phyloP scores from a whole-genome alignment of 2,888 invertebrate genomes.

The Nowickia ferox region DNA sequence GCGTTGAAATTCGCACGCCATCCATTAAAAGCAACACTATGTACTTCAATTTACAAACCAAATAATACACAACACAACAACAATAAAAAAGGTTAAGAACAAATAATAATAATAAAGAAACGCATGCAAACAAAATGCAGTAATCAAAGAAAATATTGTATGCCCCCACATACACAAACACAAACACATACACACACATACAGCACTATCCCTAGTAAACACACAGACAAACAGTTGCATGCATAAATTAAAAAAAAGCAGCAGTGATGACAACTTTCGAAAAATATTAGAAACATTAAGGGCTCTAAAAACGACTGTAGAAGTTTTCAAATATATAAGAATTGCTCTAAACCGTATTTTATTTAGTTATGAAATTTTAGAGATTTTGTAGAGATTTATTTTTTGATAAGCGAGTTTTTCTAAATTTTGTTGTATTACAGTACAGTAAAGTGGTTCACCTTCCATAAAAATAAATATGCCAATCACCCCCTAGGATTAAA shows the following conservation, averaged over 20 bases:
- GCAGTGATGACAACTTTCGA: not conserved
- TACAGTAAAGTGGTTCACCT: too few relatives aligned
- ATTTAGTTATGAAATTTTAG: too few relatives aligned
- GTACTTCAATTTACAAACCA: slow-evolving; percentile 67
- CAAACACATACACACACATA: not conserved
- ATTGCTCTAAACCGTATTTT: too few relatives aligned
- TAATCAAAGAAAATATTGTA: slow-evolving; percentile 36
- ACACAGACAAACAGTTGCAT: slow-evolving; percentile 25
- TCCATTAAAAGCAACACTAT: slow-evolving; percentile 67
- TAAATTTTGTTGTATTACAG: too few relatives aligned
- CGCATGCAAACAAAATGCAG: slow-evolving; percentile 34
- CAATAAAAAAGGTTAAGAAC: slow-evolving; percentile 58
- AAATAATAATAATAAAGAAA: slow-evolving; percentile 63
- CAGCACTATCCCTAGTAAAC: not conserved
- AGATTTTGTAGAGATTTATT: not conserved
- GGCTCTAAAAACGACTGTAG: too few relatives aligned
- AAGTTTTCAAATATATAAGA: too few relatives aligned
- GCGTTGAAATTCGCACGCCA: slow-evolving; percentile 72
- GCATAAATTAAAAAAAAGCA: not conserved
- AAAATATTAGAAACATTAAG: not conserved
- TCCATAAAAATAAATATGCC: too few relatives aligned
- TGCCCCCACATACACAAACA: not conserved
- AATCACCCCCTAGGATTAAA: too few relatives aligned
- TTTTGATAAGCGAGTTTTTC: too few relatives aligned
- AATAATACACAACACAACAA: slow-evolving; percentile 44